Percentiles rank a stretch among this genome's conserved stretches.
These are phyloP conservation scores for Lepidurus couesii DNA, from an alignment of 1,140 invertebrate genomes.

Conservation along the genomic window DNA sequence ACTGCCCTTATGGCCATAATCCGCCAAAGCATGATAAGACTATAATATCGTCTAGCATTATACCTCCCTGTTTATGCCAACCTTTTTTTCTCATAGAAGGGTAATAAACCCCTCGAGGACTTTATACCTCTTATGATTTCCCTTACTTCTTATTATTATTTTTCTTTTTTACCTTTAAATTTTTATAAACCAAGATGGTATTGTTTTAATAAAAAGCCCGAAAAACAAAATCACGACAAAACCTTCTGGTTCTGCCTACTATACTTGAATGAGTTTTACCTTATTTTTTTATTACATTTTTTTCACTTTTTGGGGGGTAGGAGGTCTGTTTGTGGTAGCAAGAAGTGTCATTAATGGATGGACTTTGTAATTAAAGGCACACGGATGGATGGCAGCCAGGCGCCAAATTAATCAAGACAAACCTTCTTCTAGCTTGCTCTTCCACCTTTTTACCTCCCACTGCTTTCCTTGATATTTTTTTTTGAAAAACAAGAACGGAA, in stretches of 20 bases:
- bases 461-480: background rate
- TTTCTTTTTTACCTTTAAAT: background rate
- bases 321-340: background rate
- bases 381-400: conserved; percentile 17
- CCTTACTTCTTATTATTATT: background rate
- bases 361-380: conserved; percentile 22
- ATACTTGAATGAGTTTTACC: background rate
- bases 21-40: conserved; percentile 1
- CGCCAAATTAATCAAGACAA: conserved; percentile 19
- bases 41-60: background rate
- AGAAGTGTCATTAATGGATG: conserved; percentile 16
- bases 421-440: conserved; percentile 7
- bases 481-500: conserved; percentile 3
- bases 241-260: background rate
- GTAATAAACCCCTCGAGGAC: background rate
- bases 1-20: conserved; percentile 10
- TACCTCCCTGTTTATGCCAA: background rate
- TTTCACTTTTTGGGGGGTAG: background rate
- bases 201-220: background rate
- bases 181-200: background rate
- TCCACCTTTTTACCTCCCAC: conserved; percentile 5
- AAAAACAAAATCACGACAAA: background rate
- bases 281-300: background rate
- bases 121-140: background rate
- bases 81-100: background rate